A percentile compares a stretch with the other conserved stretches of the same genome.
phyloP scores from a whole-genome alignment of 2,797 vertebrate genomes.

The Acanthiza pusilla region DNA sequence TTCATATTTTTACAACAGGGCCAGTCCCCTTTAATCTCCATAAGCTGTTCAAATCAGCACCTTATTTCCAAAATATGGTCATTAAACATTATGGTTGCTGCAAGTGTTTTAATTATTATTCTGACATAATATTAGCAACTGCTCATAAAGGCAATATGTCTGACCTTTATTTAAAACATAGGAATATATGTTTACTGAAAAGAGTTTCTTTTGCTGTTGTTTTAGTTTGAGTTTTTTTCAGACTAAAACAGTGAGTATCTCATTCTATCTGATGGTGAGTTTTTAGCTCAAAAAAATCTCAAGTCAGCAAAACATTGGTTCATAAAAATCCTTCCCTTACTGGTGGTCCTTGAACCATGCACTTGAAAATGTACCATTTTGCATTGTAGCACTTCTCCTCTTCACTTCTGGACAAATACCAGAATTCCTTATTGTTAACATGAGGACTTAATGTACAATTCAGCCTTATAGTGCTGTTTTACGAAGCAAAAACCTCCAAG shows the following conservation, averaged over 20 bases:
- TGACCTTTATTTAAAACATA: background rate
- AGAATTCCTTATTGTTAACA: background rate
- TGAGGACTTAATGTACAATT: background rate
- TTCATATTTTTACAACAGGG: background rate
- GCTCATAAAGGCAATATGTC: background rate
- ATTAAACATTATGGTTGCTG: background rate
- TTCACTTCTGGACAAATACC: background rate
- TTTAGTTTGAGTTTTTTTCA: background rate
- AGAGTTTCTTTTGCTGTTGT: accelerated
- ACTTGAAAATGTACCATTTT: background rate
- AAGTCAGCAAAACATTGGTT: background rate
- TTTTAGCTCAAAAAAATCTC: background rate
- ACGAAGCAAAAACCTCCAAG: background rate
- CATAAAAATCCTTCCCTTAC: background rate
- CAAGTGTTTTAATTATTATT: background rate
- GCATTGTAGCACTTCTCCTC: background rate
- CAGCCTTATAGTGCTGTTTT: background rate
- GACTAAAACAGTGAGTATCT: background rate
- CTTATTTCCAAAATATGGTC: background rate
- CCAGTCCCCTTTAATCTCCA: background rate
- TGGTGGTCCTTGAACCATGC: background rate
- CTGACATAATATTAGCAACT: background rate
- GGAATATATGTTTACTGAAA: background rate
- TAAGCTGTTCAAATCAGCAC: background rate
- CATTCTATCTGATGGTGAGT: background rate